Evolutionary conservation across 2,113 vertebrate genomes (phyloP).

Genomic region (Formicarius rufipectus): DNA sequence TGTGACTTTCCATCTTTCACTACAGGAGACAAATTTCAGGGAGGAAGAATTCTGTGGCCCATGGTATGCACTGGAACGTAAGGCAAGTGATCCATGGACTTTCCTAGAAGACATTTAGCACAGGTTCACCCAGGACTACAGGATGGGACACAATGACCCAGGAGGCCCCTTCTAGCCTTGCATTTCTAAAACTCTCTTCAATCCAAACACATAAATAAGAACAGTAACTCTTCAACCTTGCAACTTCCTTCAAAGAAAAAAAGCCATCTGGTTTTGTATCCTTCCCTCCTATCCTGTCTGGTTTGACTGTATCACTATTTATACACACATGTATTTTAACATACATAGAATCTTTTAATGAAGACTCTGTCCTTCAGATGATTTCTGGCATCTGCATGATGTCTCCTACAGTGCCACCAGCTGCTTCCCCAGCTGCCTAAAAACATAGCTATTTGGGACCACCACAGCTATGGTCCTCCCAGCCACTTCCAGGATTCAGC

Average conservation of each 20-base stretch:
- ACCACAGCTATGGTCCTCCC: background rate
- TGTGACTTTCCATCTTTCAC: background rate
- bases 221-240: background rate
- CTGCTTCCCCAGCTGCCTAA: conserved; percentile 20
- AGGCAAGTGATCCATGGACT: background rate
- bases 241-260: background rate
- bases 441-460: background rate
- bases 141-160: background rate
- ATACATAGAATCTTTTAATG: background rate
- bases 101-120: rapidly evolving
- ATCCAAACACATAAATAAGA: background rate
- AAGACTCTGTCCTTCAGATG: background rate
- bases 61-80: background rate
- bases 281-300: background rate
- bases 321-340: background rate
- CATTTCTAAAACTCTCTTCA: background rate
- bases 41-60: background rate
- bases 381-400: background rate
- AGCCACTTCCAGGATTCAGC: background rate
- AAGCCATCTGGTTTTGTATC: background rate
- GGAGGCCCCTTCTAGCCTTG: background rate
- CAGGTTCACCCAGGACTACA: background rate
- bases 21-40: background rate
- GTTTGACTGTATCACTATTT: background rate
- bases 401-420: background rate